Conservation (phyloP, 2,888 invertebrate genomes). For the Lithodes maja region DNA sequence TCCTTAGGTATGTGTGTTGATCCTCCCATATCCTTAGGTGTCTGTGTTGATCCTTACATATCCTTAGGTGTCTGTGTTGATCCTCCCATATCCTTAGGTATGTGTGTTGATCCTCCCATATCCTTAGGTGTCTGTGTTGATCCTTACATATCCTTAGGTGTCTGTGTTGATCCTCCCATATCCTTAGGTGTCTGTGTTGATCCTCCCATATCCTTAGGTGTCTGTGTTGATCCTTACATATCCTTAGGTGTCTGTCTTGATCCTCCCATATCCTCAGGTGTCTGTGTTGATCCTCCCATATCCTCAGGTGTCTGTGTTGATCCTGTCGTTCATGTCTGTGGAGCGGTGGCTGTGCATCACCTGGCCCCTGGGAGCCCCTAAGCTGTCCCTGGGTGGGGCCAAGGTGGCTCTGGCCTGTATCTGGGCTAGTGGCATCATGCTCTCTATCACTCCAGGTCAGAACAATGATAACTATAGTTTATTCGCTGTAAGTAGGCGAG, state of each 20-base stretch:
- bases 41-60: no score
- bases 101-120: background rate
- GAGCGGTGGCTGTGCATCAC: slow-evolving; percentile 82
- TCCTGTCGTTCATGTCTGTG: slow-evolving; percentile 82
- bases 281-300: background rate
- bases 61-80: no score
- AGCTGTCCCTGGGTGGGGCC: slow-evolving; percentile 42
- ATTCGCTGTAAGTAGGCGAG: no score
- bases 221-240: slow-evolving; percentile 76
- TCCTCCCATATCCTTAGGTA: background rate
- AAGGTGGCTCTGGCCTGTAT: slow-evolving; percentile 78
- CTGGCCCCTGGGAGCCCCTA: slow-evolving; percentile 75
- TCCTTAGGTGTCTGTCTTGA: slow-evolving; percentile 73
- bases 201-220: background rate
- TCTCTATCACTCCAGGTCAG: slow-evolving; percentile 80
- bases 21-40: no score
- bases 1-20: no score
- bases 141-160: background rate
- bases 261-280: slow-evolving; percentile 76
- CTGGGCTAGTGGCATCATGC: slow-evolving; percentile 79
- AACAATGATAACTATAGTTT: background rate
- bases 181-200: background rate
- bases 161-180: background rate
- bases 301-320: slow-evolving; percentile 74
- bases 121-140: background rate